Conservation (phyloP, 2,797 vertebrate genomes). For the Distichodus sexfasciatus region DNA sequence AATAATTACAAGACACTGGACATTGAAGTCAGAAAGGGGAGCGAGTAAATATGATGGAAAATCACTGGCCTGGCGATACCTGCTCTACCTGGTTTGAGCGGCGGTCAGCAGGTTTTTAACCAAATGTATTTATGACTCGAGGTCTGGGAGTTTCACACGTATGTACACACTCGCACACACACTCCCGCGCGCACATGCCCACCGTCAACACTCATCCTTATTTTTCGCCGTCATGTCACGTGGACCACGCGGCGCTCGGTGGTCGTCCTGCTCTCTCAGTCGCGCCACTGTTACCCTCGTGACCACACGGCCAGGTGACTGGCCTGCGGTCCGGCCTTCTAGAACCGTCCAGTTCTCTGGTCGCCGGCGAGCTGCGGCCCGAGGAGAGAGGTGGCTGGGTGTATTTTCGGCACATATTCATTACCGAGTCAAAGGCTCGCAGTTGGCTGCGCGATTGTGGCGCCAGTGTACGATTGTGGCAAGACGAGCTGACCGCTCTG, state of each 20-base stretch:
- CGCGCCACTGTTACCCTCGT: constrained; percentile 37
- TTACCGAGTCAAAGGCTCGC: constrained; percentile 86
- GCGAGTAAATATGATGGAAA: constrained; percentile 76
- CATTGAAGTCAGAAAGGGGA: constrained; percentile 19
- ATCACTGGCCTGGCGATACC: constrained; percentile 69
- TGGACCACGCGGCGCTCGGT: constrained; percentile 1
- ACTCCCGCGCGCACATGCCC: constrained; percentile 17
- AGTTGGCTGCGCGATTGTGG: constrained; percentile 85
- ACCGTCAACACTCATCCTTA: constrained; percentile 39
- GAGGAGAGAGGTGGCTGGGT: constrained; percentile 62
- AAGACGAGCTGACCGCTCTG: constrained; percentile 90
- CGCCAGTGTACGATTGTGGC: constrained; percentile 92
- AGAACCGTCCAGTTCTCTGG: constrained; percentile 75
- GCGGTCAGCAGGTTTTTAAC: constrained; percentile 54
- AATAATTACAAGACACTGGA: constrained; percentile 6
- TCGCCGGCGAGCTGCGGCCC: constrained; percentile 64
- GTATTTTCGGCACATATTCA: constrained; percentile 92
- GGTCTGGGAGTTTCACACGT: constrained; percentile 49
- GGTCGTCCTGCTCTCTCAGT: constrained; percentile 19
- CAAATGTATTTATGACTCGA: constrained; percentile 76
- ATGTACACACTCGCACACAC: constrained; percentile 36
- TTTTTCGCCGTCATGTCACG: constrained; percentile 13
- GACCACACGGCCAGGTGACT: constrained; percentile 70
- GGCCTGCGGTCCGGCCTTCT: constrained; percentile 59
- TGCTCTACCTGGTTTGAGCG: constrained; percentile 71